Conservation (phyloP, 2,113 vertebrate species). For the Diphyllodes magnificus region DNA sequence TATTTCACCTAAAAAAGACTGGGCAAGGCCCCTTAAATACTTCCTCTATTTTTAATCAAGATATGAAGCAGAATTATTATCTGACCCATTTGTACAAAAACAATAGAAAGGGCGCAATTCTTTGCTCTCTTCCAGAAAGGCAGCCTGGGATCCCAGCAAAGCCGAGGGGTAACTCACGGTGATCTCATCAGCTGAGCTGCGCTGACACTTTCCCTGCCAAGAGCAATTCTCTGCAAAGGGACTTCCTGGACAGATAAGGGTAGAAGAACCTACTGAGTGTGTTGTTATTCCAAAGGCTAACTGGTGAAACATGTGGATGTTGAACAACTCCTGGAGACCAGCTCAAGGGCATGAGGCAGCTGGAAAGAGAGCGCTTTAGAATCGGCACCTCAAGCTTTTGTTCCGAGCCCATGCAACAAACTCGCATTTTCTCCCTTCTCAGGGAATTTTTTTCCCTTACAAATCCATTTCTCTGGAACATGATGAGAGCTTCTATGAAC, state of each 20-base stretch:
- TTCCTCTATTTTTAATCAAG: neutral
- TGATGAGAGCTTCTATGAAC: neutral
- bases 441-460: neutral
- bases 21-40: neutral
- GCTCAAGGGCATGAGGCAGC: neutral
- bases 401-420: neutral
- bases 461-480: neutral
- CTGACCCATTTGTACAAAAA: neutral
- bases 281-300: slow-evolving; percentile 7
- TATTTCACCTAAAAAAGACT: neutral
- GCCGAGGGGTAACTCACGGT: neutral
- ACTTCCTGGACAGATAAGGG: slow-evolving; percentile 48
- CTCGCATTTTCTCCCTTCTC: neutral
- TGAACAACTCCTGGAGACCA: neutral
- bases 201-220: slow-evolving; percentile 40
- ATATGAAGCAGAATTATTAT: neutral
- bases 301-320: neutral
- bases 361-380: neutral
- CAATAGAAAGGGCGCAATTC: neutral
- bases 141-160: neutral
- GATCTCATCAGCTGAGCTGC: slow-evolving; percentile 26
- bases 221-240: slow-evolving; percentile 48
- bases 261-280: neutral
- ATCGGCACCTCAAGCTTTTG: neutral
- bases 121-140: neutral